Conservation (phyloP, 2,888 invertebrate species). For the Chorisops tibialis region DNA sequence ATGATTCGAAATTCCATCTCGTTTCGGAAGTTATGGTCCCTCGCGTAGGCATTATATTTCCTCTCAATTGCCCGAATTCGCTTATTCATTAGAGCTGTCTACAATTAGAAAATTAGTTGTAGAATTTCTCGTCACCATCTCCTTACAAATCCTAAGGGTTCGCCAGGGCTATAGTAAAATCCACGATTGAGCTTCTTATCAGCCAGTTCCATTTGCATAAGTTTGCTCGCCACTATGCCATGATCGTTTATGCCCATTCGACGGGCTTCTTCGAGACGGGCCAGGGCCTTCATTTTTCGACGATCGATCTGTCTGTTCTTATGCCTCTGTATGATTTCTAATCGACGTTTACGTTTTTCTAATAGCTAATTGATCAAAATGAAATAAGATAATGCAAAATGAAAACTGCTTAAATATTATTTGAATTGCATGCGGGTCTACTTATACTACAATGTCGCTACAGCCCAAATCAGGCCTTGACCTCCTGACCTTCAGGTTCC, state of each 20-base stretch:
- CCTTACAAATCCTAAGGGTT: slow-evolving; percentile 23
- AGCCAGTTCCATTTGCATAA: slow-evolving; percentile 4
- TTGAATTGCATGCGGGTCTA: background rate
- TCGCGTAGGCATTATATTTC: slow-evolving; percentile 11
- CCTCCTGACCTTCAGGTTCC: too few relatives aligned
- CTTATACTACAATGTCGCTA: too few relatives aligned
- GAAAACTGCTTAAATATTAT: background rate
- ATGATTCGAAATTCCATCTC: background rate
- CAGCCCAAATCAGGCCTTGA: too few relatives aligned
- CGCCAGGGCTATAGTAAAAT: slow-evolving; percentile 17
- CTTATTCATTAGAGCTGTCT: slow-evolving; percentile 17
- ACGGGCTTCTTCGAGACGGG: background rate
- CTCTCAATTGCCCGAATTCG: slow-evolving; percentile 20
- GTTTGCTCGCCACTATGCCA: background rate
- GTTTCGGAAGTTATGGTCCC: slow-evolving; percentile 4
- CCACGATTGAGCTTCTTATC: slow-evolving; percentile 30
- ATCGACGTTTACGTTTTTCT: slow-evolving; percentile 10
- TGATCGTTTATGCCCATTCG: slow-evolving; percentile 2
- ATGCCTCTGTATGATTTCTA: slow-evolving; percentile 4
- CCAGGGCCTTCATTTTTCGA: slow-evolving; percentile 6
- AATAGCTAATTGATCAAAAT: too few relatives aligned
- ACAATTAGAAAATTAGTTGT: background rate
- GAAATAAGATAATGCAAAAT: background rate
- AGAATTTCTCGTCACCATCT: background rate
- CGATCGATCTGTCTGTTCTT: background rate